These are phyloP conservation scores for Gymnoscelis rufifasciata DNA, from an alignment of 2,888 invertebrate species.

Conservation along the genomic window DNA sequence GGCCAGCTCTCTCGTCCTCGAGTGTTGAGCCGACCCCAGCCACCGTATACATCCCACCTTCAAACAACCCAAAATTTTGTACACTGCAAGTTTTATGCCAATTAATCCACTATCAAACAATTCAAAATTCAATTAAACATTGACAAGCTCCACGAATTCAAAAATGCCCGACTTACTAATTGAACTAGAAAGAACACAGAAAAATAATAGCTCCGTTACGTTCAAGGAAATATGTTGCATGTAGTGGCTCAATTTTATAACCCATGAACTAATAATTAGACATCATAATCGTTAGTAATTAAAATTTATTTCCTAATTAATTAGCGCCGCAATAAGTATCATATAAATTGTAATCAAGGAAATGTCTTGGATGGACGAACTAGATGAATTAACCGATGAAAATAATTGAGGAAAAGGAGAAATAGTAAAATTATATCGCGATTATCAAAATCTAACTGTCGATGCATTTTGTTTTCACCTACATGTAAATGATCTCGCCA, in stretches of 20 bases:
- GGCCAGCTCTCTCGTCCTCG: conserved; percentile 10
- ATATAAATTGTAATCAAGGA: not conserved
- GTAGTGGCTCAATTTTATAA: not conserved
- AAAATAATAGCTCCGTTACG: conserved; percentile 5
- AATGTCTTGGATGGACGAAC: not conserved
- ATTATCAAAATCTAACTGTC: too few relatives aligned
- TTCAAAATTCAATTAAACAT: too few relatives aligned
- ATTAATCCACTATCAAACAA: not conserved
- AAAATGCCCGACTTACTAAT: too few relatives aligned
- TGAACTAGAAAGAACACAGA: conserved; percentile 3
- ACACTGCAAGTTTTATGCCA: conserved; percentile 3
- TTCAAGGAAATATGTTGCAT: not conserved
- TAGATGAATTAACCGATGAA: too few relatives aligned
- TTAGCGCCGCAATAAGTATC: not conserved
- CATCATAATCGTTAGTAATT: not conserved
- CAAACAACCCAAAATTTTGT: not conserved
- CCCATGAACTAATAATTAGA: not conserved
- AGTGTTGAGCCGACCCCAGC: conserved; percentile 9
- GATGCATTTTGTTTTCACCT: too few relatives aligned
- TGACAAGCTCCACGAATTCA: too few relatives aligned
- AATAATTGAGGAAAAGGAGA: too few relatives aligned
- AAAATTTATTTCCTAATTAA: not conserved
- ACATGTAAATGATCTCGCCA: not conserved
- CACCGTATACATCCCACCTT: conserved; percentile 5
- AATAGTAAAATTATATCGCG: too few relatives aligned